Evolutionary conservation across 2,113 vertebrate genomes (phyloP), one percentile per base, ranked within the genome.

Genomic region (Erythrolamprus reginae): DNA sequence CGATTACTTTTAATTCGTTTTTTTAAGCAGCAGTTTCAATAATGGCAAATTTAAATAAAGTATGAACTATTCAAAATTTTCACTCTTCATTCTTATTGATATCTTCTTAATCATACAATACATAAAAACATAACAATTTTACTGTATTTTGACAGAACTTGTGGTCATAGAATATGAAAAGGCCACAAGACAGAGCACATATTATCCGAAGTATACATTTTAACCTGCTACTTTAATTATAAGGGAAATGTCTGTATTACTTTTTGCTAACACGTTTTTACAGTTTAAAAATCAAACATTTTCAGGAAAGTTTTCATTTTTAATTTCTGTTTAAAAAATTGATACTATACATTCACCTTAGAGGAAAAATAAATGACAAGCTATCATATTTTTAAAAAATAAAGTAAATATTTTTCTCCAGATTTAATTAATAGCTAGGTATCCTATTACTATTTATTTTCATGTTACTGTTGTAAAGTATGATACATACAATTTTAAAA

Each of bases 1-100:
- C 85, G 89, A 92, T 93, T 95, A 93, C 91, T 96, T 95, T 94
- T 94, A 94, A 93, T 95, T 94, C 86, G 93, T 93, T 92, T 95
- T 95, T 92, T 93, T 92, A 90, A 90, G 15, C 51, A 38, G 91
- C 50, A 65, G 55, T 89, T 92, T 95, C 89, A 58, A 23, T 94
- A 93, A 94, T 93, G 88, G 90, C 92, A 94, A 93, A 42, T 61
- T 65, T 90, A 38, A 85, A 70, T 86, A 52, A 65, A 90, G 50
- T 86, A 5, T 53, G 52, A 24, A 70, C 58, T 53, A 21, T 77
- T 26, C n/a, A 53, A 70, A 70, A 2, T 84, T 92, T 91, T 94
- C 1, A 10, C 24, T 90, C 55, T 58, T 48, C 93, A 56, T 53
- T 92, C 5, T 1, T 86, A n/a, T 90, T n/a, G 5, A 52, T 3